A percentile compares a stretch with the other conserved stretches of the same genome.
Conservation (phyloP, 2,888 invertebrate species). For the Harpagoxenus sublaevis region DNA sequence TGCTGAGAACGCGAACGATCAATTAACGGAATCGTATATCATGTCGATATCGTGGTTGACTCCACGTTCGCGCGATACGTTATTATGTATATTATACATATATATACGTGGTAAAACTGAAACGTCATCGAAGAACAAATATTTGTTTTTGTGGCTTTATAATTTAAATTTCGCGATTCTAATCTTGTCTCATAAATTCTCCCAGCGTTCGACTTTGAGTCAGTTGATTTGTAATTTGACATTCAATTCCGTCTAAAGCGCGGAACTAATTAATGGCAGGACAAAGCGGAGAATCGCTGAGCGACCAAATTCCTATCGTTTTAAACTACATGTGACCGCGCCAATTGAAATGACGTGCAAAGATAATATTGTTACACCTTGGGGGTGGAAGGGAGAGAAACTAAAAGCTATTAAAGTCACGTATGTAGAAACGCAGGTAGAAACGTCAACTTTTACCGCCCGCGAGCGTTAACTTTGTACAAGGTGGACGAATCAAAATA, state of each 20-base stretch:
- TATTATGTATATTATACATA: too few species aligned
- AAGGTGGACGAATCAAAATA: conserved; percentile 11
- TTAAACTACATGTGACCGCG: conserved; percentile 49
- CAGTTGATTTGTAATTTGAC: conserved; percentile 5
- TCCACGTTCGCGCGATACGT: neutral
- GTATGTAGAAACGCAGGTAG: conserved; percentile 6
- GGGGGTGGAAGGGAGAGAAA: neutral
- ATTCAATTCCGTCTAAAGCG: conserved; percentile 36
- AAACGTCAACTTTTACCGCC: conserved; percentile 33
- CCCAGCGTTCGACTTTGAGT: neutral
- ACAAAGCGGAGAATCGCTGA: conserved; percentile 38
- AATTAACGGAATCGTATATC: neutral
- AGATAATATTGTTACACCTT: conserved; percentile 37
- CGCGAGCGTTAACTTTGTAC: neutral
- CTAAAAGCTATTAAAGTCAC: conserved; percentile 26
- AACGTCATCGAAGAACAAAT: neutral
- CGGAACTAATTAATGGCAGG: conserved; percentile 47
- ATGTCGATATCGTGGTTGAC: neutral
- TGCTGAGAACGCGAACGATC: neutral
- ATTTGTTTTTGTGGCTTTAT: neutral
- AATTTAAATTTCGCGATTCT: neutral
- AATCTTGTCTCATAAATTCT: neutral
- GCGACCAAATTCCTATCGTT: conserved; percentile 34
- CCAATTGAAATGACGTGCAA: conserved; percentile 14
- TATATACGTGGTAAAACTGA: neutral